These are phyloP conservation scores for Brotula barbata DNA, from an alignment of 2,797 vertebrate species.

Conservation along the genomic window DNA sequence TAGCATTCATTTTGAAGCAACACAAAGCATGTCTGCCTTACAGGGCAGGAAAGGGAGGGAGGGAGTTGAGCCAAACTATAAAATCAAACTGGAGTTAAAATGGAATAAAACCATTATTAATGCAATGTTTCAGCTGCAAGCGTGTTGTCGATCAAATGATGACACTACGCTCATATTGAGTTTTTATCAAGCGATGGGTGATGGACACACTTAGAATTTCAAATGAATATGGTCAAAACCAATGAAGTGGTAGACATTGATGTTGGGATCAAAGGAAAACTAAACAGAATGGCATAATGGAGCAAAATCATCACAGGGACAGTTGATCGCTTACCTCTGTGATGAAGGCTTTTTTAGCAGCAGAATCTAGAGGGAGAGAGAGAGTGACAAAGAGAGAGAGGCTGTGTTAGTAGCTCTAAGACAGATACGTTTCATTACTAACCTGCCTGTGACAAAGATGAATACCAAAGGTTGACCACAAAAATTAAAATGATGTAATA, in stretches of 20 bases:
- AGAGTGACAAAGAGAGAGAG: conserved; percentile 22
- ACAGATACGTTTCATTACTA: conserved; percentile 47
- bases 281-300: neutral
- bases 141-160: too few species aligned
- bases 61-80: too few species aligned
- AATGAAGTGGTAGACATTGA: conserved; percentile 5
- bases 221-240: conserved; percentile 5
- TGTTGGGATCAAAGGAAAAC: conserved; percentile 18
- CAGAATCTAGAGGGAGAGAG: conserved; percentile 66
- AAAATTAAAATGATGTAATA: conserved; percentile 58
- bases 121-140: too few species aligned
- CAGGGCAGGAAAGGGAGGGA: too few species aligned
- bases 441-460: conserved; percentile 43
- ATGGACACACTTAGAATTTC: too few species aligned
- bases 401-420: conserved; percentile 40
- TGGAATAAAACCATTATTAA: too few species aligned
- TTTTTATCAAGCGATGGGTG: too few species aligned
- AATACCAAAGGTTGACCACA: conserved; percentile 39
- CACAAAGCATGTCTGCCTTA: too few species aligned
- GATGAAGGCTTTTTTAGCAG: conserved; percentile 78
- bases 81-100: too few species aligned
- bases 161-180: too few species aligned
- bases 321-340: conserved; percentile 77
- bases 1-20: too few species aligned
- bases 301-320: conserved; percentile 25